These are phyloP conservation scores for Colossoma macropomum DNA, from an alignment of 2,113 vertebrate genomes.

Conservation along the genomic window DNA sequence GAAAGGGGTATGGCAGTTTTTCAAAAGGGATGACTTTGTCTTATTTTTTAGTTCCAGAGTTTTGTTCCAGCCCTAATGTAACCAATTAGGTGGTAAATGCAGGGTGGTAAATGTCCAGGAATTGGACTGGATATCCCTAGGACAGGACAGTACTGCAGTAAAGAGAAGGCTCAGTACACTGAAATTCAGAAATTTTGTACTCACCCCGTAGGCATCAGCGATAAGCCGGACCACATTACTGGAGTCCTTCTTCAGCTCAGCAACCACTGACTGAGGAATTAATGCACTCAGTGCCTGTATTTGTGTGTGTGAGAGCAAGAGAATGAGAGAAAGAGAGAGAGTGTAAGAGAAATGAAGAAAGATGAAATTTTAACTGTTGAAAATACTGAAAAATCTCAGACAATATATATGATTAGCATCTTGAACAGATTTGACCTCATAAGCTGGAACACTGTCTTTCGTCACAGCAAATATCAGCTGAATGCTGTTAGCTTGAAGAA, in stretches of 20 bases:
- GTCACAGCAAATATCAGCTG: slow-evolving; percentile 86
- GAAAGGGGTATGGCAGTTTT: too few relatives aligned
- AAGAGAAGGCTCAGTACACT: too few relatives aligned
- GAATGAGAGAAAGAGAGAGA: neutral
- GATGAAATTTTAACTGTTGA: too few relatives aligned
- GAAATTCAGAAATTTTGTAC: slow-evolving; percentile 31
- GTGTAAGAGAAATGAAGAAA: too few relatives aligned
- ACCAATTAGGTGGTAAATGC: too few relatives aligned
- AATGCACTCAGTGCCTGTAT: slow-evolving; percentile 76
- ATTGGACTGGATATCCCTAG: too few relatives aligned
- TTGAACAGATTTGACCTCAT: slow-evolving; percentile 69
- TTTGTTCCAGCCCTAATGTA: too few relatives aligned
- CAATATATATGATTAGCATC: neutral
- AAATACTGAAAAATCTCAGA: neutral
- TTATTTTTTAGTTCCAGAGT: too few relatives aligned
- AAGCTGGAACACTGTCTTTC: slow-evolving; percentile 67
- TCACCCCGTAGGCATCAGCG: slow-evolving; percentile 79
- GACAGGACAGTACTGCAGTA: too few relatives aligned
- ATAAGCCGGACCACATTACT: slow-evolving; percentile 85
- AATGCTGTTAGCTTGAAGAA: slow-evolving; percentile 79
- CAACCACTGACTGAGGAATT: slow-evolving; percentile 82
- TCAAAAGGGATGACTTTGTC: too few relatives aligned
- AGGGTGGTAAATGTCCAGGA: too few relatives aligned
- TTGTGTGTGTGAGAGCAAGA: slow-evolving; percentile 21
- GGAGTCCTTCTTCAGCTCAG: slow-evolving; percentile 78